Conservation (phyloP, 2,888 invertebrate species). For the Drosophila merina region DNA sequence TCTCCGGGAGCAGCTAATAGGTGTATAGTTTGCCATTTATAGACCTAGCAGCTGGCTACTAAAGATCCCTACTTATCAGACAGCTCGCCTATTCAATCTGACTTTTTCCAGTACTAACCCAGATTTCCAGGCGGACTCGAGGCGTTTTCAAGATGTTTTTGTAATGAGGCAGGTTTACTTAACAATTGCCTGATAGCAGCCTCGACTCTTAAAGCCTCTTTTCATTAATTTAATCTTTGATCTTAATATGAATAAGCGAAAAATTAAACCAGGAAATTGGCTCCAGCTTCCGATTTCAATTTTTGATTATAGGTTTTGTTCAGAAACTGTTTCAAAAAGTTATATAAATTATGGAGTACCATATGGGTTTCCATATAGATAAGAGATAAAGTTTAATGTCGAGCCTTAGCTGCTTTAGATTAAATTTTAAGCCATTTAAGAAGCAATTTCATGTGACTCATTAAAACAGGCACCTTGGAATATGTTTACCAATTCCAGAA, state of each 20-base stretch:
- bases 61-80: slow-evolving; percentile 14
- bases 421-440: neutral
- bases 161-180: slow-evolving; percentile 27
- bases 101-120: slow-evolving; percentile 30
- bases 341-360: too few relatives aligned
- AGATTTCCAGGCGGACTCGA: slow-evolving; percentile 1
- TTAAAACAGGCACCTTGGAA: neutral
- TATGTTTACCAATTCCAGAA: neutral
- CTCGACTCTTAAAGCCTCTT: neutral
- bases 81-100: slow-evolving; percentile 2
- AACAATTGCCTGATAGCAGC: neutral
- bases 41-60: slow-evolving; percentile 12
- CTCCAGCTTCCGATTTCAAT: neutral
- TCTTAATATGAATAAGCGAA: neutral
- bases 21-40: slow-evolving; percentile 14
- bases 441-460: slow-evolving; percentile 18
- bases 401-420: neutral
- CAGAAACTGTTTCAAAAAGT: too few relatives aligned
- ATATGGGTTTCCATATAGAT: too few relatives aligned
- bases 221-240: slow-evolving; percentile 7
- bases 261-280: neutral
- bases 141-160: neutral
- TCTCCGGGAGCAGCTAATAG: slow-evolving; percentile 2
- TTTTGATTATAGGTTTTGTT: too few relatives aligned
- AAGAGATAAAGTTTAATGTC: too few relatives aligned